phyloP scores from a whole-genome alignment of 2,113 vertebrate genomes.

The Notothenia coriiceps region DNA sequence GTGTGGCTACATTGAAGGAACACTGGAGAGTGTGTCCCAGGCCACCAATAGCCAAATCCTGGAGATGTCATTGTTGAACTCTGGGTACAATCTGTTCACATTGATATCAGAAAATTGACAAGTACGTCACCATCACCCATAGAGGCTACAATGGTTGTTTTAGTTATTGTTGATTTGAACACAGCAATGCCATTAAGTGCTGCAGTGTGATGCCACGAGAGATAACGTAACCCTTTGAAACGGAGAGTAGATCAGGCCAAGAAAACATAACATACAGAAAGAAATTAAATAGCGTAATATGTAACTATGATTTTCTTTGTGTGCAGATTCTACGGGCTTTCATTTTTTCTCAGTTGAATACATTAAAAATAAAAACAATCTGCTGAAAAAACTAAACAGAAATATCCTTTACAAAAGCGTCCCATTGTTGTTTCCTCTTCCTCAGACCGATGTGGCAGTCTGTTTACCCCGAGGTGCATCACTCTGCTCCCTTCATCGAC shows the following conservation, averaged over 20 bases:
- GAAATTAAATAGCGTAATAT: constrained; percentile 61
- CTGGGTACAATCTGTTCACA: constrained; percentile 61
- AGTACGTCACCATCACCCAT: constrained; percentile 46
- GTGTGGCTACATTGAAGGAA: constrained; percentile 62
- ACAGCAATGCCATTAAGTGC: constrained; percentile 33
- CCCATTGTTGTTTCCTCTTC: constrained; percentile 37
- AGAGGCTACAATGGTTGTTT: constrained; percentile 58
- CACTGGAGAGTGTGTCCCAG: constrained; percentile 53
- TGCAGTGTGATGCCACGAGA: constrained; percentile 38
- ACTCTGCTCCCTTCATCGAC: constrained; percentile 42
- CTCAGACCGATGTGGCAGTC: constrained; percentile 30
- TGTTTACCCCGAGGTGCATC: constrained; percentile 41
- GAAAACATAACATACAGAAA: constrained; percentile 39
- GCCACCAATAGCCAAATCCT: constrained; percentile 54
- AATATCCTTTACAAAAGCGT: constrained; percentile 34
- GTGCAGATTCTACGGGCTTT: constrained; percentile 71
- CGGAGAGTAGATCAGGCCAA: constrained; percentile 44
- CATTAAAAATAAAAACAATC: constrained; percentile 56
- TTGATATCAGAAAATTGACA: constrained; percentile 67
- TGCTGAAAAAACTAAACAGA: constrained; percentile 51
- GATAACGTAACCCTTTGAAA: constrained; percentile 48
- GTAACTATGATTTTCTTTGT: constrained; percentile 38
- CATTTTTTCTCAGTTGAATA: constrained; percentile 46
- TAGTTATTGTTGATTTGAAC: constrained; percentile 52
- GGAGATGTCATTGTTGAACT: constrained; percentile 59